Base-by-base conservation (phyloP, 2,888 invertebrate genomes). In the Isotomurus palustris region DNA sequence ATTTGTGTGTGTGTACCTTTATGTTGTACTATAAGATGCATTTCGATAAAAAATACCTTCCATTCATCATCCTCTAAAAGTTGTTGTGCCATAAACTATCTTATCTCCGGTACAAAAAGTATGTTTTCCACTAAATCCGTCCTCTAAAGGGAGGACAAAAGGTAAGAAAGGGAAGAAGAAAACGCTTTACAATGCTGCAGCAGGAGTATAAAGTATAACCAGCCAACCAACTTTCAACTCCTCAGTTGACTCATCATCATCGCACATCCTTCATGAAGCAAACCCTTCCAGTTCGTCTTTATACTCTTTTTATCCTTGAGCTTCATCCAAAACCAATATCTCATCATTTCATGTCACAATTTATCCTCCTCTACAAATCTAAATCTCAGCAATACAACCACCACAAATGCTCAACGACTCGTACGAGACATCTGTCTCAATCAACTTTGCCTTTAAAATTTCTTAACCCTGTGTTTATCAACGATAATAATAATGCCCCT, bases 21-120 rank as follows among this genome's bases (percentile, higher is more conserved):
- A n/a, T n/a, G n/a, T n/a, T n/a, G n/a, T n/a, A n/a, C n/a, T n/a
- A n/a, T 19, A 38, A 17, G 17, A 17, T 14, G n/a, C 14, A 38
- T 38, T 19, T 38, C 38, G 21, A 43, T 43, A 43, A 43, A 43
- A 43, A 43, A 43, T 43, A 43, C 43, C 43, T 43, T 43, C 43
- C 43, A 43, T 43, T 43, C 43, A 43, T 43, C 43, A 43, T 43
- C 43, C 43, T 22, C 43, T 43, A 43, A 43, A 43, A 43, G 43
- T 43, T 40, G 40, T 17, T 43, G 43, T 43, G 43, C 43, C 43
- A 43, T 43, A 43, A 43, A 43, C 43, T 43, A 43, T 43, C 43
- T 43, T 43, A 43, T 43, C 43, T 43, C 24, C 43, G 21, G 21
- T 43, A 22, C 22, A 43, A 43, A 43, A 43, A 43, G 43, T 24